Evolutionary conservation across 2,113 vertebrate genomes (phyloP), one percentile per base, ranked within the genome.

Genomic region (Ptychochromis oligacanthus): DNA sequence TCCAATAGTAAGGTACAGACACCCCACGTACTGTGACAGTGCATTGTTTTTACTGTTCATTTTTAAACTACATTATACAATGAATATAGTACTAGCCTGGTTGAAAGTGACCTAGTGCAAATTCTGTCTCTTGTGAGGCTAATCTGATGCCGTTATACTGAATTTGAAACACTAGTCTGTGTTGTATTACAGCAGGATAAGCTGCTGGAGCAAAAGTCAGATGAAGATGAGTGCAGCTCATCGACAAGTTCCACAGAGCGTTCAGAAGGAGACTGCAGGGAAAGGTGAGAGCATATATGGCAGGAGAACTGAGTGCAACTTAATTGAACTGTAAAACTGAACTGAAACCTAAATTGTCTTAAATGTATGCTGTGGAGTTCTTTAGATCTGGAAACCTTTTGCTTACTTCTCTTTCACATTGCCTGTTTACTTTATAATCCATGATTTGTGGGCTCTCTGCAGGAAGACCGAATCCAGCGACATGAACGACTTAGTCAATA

Each of bases 241-340:
- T 99, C 98, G 74, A 96, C 97, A 85, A 98, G 97, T 91, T 99
- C 98, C 76, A 97, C 97, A 14, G 98, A 99, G 49, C 97, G 96
- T 52, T 98, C 96, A 57, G 97, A 98, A 85, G 97, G 96, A 24
- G 97, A 97, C 86, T 95, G 92, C 84, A 97, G 91, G 84, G 97
- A 97, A 79, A 94, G 93, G 98, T 98, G 64, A 95, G 67, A 40
- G 18, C 56, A 52, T 31, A 28, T 18, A 56, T 1, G 3, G 28
- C 2, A 26, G 14, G 31, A 36, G 15, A 34, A 54, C 14, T 17
- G 9, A 76, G 24, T 57, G 54, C 14, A 80, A 10, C 4, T 34
- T 26, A 17, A 40, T 24, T 13, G 4, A 43, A 40, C 18, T 7
- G 4, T 67, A 26, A 28, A 57, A 67, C 24, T 67, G 7, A 43